phyloP scores from a whole-genome alignment of 1,140 invertebrate genomes.

The Stegodyphus dumicola region DNA sequence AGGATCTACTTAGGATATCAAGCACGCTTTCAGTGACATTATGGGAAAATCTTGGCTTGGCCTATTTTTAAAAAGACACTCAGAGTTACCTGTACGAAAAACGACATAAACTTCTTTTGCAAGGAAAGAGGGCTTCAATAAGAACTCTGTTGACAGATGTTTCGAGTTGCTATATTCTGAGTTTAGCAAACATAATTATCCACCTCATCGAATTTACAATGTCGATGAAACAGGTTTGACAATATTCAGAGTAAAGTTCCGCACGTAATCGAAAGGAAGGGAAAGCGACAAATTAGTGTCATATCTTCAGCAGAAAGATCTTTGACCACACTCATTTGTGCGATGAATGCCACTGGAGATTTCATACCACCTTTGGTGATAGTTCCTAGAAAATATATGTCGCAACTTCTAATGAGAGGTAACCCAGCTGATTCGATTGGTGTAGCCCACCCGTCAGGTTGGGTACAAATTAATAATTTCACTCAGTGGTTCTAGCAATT shows the following conservation, averaged over 20 bases:
- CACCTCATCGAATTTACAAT: neutral
- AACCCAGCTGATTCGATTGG: neutral
- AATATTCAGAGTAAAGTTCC: neutral
- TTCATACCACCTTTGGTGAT: neutral
- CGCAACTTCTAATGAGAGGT: neutral
- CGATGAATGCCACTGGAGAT: neutral
- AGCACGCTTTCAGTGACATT: too few relatives aligned
- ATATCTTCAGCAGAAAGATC: neutral
- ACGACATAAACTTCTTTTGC: too few relatives aligned
- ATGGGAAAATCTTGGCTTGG: too few relatives aligned
- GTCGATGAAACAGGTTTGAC: neutral
- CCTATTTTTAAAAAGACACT: too few relatives aligned
- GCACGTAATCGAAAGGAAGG: neutral
- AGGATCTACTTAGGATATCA: too few relatives aligned
- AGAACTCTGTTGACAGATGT: neutral
- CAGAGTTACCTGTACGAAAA: too few relatives aligned
- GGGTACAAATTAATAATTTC: neutral
- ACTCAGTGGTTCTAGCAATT: too few relatives aligned
- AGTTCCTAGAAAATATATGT: neutral
- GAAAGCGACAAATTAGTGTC: neutral
- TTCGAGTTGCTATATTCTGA: neutral
- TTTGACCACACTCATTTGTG: neutral
- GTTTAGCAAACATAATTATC: neutral
- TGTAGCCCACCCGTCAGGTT: neutral
- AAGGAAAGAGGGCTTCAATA: too few relatives aligned